Base-by-base conservation (phyloP, 2,113 vertebrate species). In the Sprattus sprattus region DNA sequence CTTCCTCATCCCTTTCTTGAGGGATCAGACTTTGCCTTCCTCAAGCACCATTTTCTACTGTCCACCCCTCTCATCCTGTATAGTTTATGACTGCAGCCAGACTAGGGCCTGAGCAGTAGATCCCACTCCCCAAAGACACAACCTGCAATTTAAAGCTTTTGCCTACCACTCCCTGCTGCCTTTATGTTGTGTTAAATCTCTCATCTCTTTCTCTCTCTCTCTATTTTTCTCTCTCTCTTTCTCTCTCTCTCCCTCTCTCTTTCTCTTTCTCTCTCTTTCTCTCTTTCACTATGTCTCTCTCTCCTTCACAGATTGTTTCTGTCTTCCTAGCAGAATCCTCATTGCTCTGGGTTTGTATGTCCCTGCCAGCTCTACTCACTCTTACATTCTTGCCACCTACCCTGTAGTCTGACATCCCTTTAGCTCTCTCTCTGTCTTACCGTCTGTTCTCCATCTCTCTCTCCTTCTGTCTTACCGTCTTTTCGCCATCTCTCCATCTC, bases 1-100 rank as follows among this genome's bases (percentile, higher is more conserved):
- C 47, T 10, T 49, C 8, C 47, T 49, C 11, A 9, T 47, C 44
- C 18, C 39, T 64, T 84, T 15, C 6, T 39, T 32, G 39, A 49
- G 32, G 81, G 78, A 60, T 25, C 85, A 86, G 46, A 82, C 54
- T 16, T n/a, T 67, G 67, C 39, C 82, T 88, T 83, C 85, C 85
- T 83, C 52, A 83, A 81, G 84, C 20, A 54, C 83, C 83, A 20
- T 13, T 80, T 85, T 85, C 54, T 88, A 39, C 54, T 22, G 20
- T 71, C 45, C 45, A 71, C 45, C 57, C 64, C 22, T 84, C n/a
- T 67, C 47, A 46, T 47, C 57, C 83, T 16, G 6, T 22, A 67
- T 15, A 9, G 83, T 84, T 84, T 84, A 84, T 44, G 64, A 84
- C 45, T 84, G 83, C 83, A 84, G 25, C 47, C 44, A 83, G 52